Evolutionary conservation across 35 echinoderm and acorn worm genomes (phyloP).

Genomic region (Chiridota heheva): DNA sequence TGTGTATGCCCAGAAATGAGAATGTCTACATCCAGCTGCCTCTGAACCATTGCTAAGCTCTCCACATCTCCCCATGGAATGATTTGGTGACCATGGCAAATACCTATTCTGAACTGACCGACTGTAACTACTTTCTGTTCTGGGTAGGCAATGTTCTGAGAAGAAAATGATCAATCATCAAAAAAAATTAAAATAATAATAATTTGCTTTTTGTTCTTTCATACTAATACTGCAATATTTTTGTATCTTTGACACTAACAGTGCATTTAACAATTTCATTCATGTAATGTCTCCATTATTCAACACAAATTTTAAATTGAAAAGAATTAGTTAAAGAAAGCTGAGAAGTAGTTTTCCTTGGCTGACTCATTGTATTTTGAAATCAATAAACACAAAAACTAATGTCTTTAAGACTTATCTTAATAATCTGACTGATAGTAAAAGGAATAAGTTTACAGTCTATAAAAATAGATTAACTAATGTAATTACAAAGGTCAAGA

Average conservation of each 20-base stretch:
- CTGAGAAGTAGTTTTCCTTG: no score
- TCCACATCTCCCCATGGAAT: slow-evolving; percentile 97
- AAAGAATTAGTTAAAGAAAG: no score
- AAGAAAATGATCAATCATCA: not conserved
- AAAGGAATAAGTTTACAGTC: no score
- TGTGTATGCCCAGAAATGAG: slow-evolving; percentile 98
- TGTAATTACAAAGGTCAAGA: no score
- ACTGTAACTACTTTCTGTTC: slow-evolving; percentile 99
- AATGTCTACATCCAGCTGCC: slow-evolving; percentile 96
- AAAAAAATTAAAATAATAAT: not conserved
- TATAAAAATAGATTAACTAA: no score
- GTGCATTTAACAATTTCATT: no score
- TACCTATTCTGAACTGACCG: slow-evolving; percentile 96
- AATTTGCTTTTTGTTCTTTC: not conserved
- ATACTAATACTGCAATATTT: not conserved
- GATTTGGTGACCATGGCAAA: slow-evolving; percentile 97
- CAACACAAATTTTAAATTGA: no score
- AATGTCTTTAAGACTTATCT: no score
- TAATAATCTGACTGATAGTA: no score
- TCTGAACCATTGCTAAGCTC: slow-evolving; percentile 88
- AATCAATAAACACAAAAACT: no score
- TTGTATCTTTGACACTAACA: not conserved
- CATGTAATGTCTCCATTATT: not conserved
- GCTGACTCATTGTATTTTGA: no score
- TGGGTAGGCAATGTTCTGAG: slow-evolving; percentile 89